Evolutionary conservation across 2,113 vertebrate genomes (phyloP), one percentile per base, ranked within the genome.

Genomic region (Macroglossus sobrinus): DNA sequence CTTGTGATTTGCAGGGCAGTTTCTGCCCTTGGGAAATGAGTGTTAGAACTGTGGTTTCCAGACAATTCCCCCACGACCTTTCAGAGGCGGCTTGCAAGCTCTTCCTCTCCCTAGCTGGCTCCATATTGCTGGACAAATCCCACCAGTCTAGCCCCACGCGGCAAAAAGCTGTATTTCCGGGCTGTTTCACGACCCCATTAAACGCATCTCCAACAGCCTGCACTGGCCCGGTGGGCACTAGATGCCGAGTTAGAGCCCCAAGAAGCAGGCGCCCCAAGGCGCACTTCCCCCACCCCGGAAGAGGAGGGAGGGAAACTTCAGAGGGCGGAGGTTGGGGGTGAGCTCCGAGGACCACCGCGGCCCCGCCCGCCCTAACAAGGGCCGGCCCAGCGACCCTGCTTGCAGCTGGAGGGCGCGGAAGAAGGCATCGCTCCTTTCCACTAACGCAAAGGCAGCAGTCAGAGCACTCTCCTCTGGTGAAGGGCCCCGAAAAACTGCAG

Each of bases 241-340:
- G 68, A 30, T 38, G n/a, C 64, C 33, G 13, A 38, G 72, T 33
- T 50, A 18, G 85, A 78, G 74, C 85, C 79, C 53, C 55, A 5
- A 57, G 47, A 74, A 71, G 68, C 85, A 26, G 35, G 80, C 80
- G 92, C 94, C 93, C 94, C 26, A 45, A 57, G 95, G 94, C 59
- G 76, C 96, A 89, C 96, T 96, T 97, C 95, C 95, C 82, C 97
- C 95, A 97, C 93, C 97, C 98, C 97, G 97, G 97, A 97, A 98
- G 97, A 95, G 97, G 96, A 97, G 93, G 91, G 93, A 74, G 89
- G 84, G 95, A 89, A 95, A 91, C 89, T 96, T 82, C 63, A 72
- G 81, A 64, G 43, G 86, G 84, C 81, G 81, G 94, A 72, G 89
- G 95, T 66, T 26, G 19, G 71, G 8, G 38, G 78, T 21, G 64